Percentiles rank a stretch among this genome's conserved stretches.
phyloP scores from a whole-genome alignment of 2,113 vertebrate genomes.

The Eidolon helvum region DNA sequence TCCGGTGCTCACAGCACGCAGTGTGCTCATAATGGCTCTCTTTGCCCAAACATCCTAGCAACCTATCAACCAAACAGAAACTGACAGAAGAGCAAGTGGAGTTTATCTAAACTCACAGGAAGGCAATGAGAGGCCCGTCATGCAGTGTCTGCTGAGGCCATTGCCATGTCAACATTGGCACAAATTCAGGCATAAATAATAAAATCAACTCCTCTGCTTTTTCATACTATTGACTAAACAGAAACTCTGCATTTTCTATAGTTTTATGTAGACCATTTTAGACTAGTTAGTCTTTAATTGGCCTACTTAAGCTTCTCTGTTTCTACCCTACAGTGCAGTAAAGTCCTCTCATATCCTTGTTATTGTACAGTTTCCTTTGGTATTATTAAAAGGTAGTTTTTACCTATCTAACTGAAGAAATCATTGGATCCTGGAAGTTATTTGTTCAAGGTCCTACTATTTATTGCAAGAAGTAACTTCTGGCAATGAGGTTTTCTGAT shows the following conservation, averaged over 20 bases:
- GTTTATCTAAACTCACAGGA: constrained; percentile 26
- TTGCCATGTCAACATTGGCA: background rate
- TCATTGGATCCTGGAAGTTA: background rate
- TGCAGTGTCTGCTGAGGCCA: background rate
- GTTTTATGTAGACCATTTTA: background rate
- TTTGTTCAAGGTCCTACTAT: background rate
- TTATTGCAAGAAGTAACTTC: background rate
- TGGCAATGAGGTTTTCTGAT: background rate
- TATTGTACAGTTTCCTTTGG: background rate
- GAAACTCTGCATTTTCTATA: background rate
- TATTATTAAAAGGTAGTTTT: background rate
- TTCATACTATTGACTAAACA: background rate
- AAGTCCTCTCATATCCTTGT: background rate
- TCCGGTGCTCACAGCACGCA: constrained; percentile 17
- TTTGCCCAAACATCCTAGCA: background rate
- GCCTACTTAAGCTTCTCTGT: background rate
- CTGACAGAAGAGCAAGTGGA: background rate
- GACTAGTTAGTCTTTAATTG: background rate
- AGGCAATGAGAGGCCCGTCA: background rate
- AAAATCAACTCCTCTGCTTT: background rate
- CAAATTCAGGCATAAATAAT: background rate
- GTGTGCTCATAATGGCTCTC: background rate
- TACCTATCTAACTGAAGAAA: background rate
- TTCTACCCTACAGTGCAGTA: background rate
- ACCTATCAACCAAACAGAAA: background rate